These are phyloP conservation scores for Heliothis virescens DNA, from an alignment of 1,140 invertebrate species.

Conservation along the genomic window DNA sequence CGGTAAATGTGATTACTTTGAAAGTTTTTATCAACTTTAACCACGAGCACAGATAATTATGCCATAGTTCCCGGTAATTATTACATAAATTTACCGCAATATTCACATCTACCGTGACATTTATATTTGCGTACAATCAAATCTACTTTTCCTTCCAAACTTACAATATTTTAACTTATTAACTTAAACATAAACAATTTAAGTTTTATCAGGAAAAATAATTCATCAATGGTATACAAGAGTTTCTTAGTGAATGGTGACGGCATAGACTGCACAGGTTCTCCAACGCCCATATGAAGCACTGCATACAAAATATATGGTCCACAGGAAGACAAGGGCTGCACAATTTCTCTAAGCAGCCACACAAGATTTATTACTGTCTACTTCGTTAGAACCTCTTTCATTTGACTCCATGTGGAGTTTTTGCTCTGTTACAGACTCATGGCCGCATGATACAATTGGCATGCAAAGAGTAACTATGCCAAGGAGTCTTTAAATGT, in stretches of 20 bases:
- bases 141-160: not conserved
- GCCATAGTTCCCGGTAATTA: too few species aligned
- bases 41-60: too few species aligned
- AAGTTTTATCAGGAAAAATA: conserved; percentile 69
- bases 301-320: conserved; percentile 97
- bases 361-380: conserved; percentile 88
- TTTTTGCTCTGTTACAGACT: conserved; percentile 78
- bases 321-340: conserved; percentile 93
- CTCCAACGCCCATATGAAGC: conserved; percentile 84
- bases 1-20: too few species aligned
- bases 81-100: too few species aligned
- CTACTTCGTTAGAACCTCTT: conserved; percentile 75
- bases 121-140: too few species aligned
- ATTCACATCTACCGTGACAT: too few species aligned
- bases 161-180: too few species aligned
- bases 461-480: conserved; percentile 88
- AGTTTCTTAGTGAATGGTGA: conserved; percentile 78
- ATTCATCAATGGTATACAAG: conserved; percentile 80
- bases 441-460: conserved; percentile 83
- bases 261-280: conserved; percentile 79
- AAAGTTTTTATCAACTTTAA: too few species aligned
- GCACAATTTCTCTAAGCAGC: conserved; percentile 92
- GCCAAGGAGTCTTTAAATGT: conserved; percentile 89
- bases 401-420: conserved; percentile 77
- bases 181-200: too few species aligned